Conservation (phyloP, 2,113 vertebrate species). For the Thymallus thymallus region DNA sequence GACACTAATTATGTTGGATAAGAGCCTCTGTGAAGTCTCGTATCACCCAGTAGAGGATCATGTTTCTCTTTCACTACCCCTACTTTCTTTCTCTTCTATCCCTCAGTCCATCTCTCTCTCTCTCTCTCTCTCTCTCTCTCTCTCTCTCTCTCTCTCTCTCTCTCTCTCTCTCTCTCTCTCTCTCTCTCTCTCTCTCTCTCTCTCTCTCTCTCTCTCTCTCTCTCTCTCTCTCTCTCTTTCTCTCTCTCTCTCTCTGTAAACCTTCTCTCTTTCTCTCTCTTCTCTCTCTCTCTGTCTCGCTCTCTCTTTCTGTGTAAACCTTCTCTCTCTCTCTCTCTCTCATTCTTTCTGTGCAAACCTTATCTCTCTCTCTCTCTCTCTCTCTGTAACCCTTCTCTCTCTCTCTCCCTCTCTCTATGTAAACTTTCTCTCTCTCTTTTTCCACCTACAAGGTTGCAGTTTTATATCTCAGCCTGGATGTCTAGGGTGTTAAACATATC, state of each 20-base stretch:
- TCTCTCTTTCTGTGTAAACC: slow-evolving; percentile 5
- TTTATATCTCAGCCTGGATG: slow-evolving; percentile 13
- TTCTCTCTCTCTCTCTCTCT: slow-evolving; percentile 2
- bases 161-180: slow-evolving; percentile 14
- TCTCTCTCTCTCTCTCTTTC: slow-evolving; percentile 13
- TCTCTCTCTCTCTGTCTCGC: no score
- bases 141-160: slow-evolving; percentile 14
- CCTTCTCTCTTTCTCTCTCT: not conserved
- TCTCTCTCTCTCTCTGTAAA: slow-evolving; percentile 1
- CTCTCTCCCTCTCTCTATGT: not conserved
- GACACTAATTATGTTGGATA: not conserved
- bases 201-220: slow-evolving; percentile 14
- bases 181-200: slow-evolving; percentile 14
- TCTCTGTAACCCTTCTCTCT: slow-evolving; percentile 12
- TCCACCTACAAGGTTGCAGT: slow-evolving; percentile 29
- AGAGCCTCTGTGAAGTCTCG: no score
- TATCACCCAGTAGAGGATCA: not conserved
- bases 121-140: slow-evolving; percentile 14
- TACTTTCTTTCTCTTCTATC: slow-evolving; percentile 10
- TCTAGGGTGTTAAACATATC: slow-evolving; percentile 21
- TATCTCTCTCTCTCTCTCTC: slow-evolving; percentile 3
- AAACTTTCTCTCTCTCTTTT: slow-evolving; percentile 7
- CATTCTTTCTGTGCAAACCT: no score
- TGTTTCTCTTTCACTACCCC: slow-evolving; percentile 7
- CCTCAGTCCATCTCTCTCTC: not conserved